These are phyloP conservation scores for Nycticryphes semicollaris DNA, from an alignment of 2,113 vertebrate genomes.

Conservation along the genomic window DNA sequence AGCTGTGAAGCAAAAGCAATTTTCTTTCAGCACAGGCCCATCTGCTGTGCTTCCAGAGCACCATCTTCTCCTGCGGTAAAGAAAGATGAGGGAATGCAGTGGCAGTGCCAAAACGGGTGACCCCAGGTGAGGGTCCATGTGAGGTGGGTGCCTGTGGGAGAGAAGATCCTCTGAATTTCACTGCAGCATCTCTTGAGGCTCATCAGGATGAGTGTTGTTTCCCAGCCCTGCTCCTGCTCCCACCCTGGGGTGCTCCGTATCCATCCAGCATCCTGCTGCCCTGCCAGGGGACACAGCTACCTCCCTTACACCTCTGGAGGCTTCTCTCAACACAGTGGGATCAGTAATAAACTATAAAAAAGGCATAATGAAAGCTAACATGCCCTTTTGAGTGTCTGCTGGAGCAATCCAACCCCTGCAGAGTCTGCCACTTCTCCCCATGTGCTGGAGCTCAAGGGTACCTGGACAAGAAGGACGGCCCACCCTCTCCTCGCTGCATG, in stretches of 20 bases:
- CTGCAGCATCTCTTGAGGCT: too few species aligned
- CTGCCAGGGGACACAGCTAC: background rate
- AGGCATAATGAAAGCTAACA: background rate
- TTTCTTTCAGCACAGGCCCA: background rate
- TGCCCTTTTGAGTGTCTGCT: background rate
- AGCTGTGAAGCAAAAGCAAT: background rate
- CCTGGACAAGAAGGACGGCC: background rate
- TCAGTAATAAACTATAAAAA: background rate
- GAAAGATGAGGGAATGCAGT: background rate
- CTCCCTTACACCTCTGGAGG: background rate
- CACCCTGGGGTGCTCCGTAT: background rate
- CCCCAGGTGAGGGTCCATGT: background rate
- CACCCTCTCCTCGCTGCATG: rapidly evolving
- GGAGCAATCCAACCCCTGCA: background rate
- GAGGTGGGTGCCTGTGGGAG: too few species aligned
- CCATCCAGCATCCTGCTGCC: background rate
- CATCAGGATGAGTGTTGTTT: rapidly evolving
- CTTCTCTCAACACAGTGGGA: background rate
- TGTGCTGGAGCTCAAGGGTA: rapidly evolving
- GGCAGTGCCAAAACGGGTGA: background rate
- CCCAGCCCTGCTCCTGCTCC: background rate
- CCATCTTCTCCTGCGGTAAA: background rate
- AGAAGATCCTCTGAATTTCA: background rate
- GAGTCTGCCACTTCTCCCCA: rapidly evolving
- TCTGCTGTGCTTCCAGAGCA: background rate